Percentiles rank a stretch among this genome's conserved stretches.
These are phyloP conservation scores for Forbesichthys papilliferus DNA, from an alignment of 2,113 vertebrate species.

Conservation along the genomic window DNA sequence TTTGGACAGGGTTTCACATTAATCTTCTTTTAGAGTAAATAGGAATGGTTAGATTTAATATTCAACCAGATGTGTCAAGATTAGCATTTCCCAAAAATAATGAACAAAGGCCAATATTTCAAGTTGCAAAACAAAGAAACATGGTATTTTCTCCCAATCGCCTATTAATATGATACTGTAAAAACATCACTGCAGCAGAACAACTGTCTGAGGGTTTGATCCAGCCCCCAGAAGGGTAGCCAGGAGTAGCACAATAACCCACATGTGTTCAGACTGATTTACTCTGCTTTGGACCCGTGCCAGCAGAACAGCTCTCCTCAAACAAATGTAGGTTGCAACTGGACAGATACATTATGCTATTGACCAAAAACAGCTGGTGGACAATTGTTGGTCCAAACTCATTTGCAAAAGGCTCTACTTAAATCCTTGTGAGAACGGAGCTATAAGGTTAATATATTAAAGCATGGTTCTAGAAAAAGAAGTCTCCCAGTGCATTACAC, in stretches of 20 bases:
- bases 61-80: slow-evolving; percentile 41
- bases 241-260: slow-evolving; percentile 2
- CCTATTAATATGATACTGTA: too few species aligned
- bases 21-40: slow-evolving; percentile 32
- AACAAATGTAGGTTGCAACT: slow-evolving; percentile 3
- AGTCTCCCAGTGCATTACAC: not conserved
- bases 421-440: too few species aligned
- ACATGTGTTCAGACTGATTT: slow-evolving; percentile 12
- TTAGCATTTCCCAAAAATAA: slow-evolving; percentile 24
- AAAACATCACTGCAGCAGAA: too few species aligned
- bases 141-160: not conserved
- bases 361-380: slow-evolving; percentile 37
- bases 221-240: too few species aligned
- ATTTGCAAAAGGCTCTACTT: not conserved
- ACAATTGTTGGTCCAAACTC: not conserved
- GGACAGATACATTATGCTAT: not conserved
- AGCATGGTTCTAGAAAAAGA: not conserved
- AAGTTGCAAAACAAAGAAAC: slow-evolving; percentile 19
- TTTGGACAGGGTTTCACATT: slow-evolving; percentile 33
- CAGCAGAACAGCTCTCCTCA: not conserved
- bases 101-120: slow-evolving; percentile 26
- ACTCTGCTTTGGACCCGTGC: slow-evolving; percentile 9
- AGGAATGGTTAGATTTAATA: slow-evolving; percentile 35
- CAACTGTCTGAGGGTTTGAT: too few species aligned
- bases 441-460: too few species aligned